Evolutionary conservation across 2,888 invertebrate species (phyloP).

Genomic region (Luperina nickerlii): DNA sequence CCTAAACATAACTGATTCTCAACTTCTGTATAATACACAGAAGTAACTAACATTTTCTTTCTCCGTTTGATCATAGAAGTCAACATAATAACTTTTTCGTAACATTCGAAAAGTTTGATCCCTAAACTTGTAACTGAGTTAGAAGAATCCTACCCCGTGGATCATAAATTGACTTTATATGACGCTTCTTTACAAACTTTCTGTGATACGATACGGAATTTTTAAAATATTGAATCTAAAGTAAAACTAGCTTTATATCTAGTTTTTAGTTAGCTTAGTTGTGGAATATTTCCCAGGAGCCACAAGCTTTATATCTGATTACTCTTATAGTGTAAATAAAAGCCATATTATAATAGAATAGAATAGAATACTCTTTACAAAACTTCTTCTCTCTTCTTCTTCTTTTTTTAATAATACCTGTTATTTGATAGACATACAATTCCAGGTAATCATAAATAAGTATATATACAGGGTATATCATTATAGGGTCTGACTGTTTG

Average conservation of each 20-base stretch:
- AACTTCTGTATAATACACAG: conserved; percentile 1
- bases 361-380: no score
- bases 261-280: conserved; percentile 6
- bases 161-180: conserved; percentile 52
- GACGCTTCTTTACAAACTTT: conserved; percentile 30
- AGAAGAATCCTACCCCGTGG: conserved; percentile 14
- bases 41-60: not conserved
- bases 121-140: conserved; percentile 52
- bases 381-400: no score
- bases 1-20: not conserved
- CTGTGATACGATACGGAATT: conserved; percentile 3
- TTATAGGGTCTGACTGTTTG: no score
- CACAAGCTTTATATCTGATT: conserved; percentile 3
- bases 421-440: not conserved
- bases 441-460: not conserved
- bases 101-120: conserved; percentile 45
- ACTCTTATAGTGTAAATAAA: not conserved
- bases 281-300: conserved; percentile 9
- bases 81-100: conserved; percentile 29
- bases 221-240: conserved; percentile 13
- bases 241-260: conserved; percentile 2
- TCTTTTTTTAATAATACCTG: no score
- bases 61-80: conserved; percentile 42
- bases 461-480: no score
- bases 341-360: no score